Evolutionary conservation across 2,113 vertebrate genomes (phyloP), one percentile per base, ranked within the genome.

Genomic region (Laticauda laticaudata): DNA sequence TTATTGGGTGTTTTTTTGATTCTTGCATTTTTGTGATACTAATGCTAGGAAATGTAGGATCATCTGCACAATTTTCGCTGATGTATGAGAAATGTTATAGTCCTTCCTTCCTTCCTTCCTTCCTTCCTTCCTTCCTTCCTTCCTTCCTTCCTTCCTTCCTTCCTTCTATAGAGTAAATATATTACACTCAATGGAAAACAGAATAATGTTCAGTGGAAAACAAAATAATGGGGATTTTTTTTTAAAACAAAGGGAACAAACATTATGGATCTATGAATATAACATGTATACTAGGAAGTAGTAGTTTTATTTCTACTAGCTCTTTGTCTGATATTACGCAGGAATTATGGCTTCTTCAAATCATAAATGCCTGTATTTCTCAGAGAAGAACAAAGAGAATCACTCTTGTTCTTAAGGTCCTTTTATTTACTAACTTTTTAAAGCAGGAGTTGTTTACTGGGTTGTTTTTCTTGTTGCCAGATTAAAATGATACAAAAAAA

Each of bases 401-500:
- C 45, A 21, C 5, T 48, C 5, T 88, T 81, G 43, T 29, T 64
- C 7, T 92, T 88, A 26, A 26, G 86, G 90, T 81, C 1, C 29
- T 1, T 20, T 1, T 34, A 90, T 75, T 91, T 95, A 93, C 89
- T 57, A 89, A 39, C 57, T 75, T 29, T 69, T 69, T 54, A 4
- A 54, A 21, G 93, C 39, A 1, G 45, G 87, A 93, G 45, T 5
- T n/a, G 23, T 85, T 34, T 86, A 21, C 15, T 0, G 0, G 54
- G 4, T 9, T 87, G 11, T 69, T 92, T 56, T 59, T 56, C 24
- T 21, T 61, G 18, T 75, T 75, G 88, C 21, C 59, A 75, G 21
- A 59, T 92, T 45, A 24, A 94, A 56, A 5, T 2, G 87, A 56
- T 56, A 81, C 9, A 94, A 88, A 85, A 9, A 92, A 92, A 64